These are phyloP conservation scores for Triplophysa yarkandensis DNA, from an alignment of 2,797 vertebrate genomes.

Conservation along the genomic window DNA sequence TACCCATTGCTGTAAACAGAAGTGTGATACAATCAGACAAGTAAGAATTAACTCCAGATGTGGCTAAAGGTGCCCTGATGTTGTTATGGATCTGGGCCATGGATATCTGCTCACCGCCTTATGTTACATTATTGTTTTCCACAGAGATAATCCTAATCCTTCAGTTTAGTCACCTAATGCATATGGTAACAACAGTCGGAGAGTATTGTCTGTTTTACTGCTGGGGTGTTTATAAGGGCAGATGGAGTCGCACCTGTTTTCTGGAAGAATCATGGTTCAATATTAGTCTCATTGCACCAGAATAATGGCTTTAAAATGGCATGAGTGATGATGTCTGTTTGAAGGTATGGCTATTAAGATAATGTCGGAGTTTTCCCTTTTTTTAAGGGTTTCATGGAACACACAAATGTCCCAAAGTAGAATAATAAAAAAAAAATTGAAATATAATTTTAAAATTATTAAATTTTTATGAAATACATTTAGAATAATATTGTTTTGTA, in stretches of 20 bases:
- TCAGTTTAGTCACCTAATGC: constrained; percentile 59
- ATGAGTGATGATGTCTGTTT: not conserved
- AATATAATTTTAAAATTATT: no score
- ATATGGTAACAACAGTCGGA: constrained; percentile 55
- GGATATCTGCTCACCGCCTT: constrained; percentile 56
- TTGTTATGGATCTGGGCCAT: constrained; percentile 44
- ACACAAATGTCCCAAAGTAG: no score
- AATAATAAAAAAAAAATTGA: no score
- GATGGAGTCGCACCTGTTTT: constrained; percentile 53
- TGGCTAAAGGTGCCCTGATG: constrained; percentile 59
- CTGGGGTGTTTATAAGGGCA: constrained; percentile 18
- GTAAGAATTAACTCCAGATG: constrained; percentile 63
- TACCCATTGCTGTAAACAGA: constrained; percentile 69
- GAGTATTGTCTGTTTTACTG: constrained; percentile 49
- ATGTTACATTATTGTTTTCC: constrained; percentile 68
- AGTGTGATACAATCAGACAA: constrained; percentile 66
- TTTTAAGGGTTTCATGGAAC: no score
- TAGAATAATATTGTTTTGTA: no score
- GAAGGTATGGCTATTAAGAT: not conserved
- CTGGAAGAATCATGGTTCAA: not conserved
- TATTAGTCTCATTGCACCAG: not conserved
- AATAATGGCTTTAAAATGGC: not conserved
- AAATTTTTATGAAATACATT: no score
- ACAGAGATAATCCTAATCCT: constrained; percentile 68
- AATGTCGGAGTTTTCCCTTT: not conserved